Percentiles rank a stretch among this genome's conserved stretches.
phyloP scores from a whole-genome alignment of 2,797 vertebrate genomes.

The Karalla daura region DNA sequence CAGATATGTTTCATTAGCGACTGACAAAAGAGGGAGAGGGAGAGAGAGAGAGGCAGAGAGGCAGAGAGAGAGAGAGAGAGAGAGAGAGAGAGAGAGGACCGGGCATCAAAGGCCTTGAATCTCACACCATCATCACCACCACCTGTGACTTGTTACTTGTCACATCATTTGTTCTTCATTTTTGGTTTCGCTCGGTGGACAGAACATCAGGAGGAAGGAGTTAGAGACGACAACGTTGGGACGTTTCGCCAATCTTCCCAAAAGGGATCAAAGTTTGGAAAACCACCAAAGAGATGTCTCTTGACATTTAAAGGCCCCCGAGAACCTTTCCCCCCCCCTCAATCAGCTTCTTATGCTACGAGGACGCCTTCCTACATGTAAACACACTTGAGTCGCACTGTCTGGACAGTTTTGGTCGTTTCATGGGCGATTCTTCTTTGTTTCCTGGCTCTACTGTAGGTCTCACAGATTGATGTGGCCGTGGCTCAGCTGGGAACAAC shows the following conservation, averaged over 20 bases:
- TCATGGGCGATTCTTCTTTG: not conserved
- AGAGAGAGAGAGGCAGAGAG: too few relatives aligned
- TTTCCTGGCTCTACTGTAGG: not conserved
- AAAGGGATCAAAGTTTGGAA: not conserved
- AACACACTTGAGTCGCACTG: not conserved
- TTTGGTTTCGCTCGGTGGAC: too few relatives aligned
- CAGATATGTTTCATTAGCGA: constrained; percentile 36
- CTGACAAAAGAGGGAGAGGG: constrained; percentile 7
- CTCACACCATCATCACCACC: not conserved
- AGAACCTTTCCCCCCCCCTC: not conserved
- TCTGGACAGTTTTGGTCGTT: not conserved
- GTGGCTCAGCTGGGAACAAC: not conserved
- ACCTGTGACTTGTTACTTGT: constrained; percentile 2
- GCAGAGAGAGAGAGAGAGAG: too few relatives aligned
- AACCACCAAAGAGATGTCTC: not conserved
- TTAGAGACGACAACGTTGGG: too few relatives aligned
- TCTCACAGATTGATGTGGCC: not conserved
- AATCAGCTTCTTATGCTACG: not conserved
- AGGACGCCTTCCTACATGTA: not conserved
- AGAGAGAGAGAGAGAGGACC: constrained; percentile 28
- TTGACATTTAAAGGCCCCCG: not conserved
- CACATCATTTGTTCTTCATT: too few relatives aligned
- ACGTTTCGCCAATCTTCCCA: constrained; percentile 3
- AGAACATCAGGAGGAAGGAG: too few relatives aligned
- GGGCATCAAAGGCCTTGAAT: constrained; percentile 44